Conservation (phyloP, 1,140 invertebrate genomes). For the Acromyrmex heyeri region DNA sequence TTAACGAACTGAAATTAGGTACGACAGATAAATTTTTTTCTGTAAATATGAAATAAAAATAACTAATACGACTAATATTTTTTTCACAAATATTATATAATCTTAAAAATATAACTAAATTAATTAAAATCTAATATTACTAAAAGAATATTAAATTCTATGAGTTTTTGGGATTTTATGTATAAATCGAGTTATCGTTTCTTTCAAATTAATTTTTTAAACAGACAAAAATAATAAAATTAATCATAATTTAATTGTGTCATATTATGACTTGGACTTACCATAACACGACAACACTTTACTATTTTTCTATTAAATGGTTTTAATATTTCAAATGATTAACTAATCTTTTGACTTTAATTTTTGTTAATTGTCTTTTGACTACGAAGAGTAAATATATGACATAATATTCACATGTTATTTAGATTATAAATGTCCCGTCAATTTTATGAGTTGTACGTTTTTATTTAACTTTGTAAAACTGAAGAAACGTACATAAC, state of each 20-base stretch:
- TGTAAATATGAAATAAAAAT: not conserved
- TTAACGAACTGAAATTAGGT: too few relatives aligned
- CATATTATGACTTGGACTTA: too few relatives aligned
- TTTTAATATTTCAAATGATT: too few relatives aligned
- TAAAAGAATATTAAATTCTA: not conserved
- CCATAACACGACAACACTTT: too few relatives aligned
- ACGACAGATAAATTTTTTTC: too few relatives aligned
- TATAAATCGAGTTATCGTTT: not conserved
- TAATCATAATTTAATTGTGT: too few relatives aligned
- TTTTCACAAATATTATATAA: not conserved
- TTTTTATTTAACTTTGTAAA: not conserved
- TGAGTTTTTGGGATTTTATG: not conserved
- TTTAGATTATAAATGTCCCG: not conserved
- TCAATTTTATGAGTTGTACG: not conserved
- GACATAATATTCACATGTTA: not conserved
- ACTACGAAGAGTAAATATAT: not conserved
- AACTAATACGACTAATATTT: not conserved
- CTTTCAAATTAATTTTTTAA: not conserved
- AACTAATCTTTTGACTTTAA: too few relatives aligned
- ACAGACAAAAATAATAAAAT: too few relatives aligned
- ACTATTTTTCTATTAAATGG: too few relatives aligned
- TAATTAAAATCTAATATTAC: not conserved
- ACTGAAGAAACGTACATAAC: not conserved
- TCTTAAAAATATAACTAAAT: not conserved
- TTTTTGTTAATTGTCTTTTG: not conserved